These are phyloP conservation scores for Leiothrix lutea DNA, from an alignment of 2,113 vertebrate species.

Conservation along the genomic window DNA sequence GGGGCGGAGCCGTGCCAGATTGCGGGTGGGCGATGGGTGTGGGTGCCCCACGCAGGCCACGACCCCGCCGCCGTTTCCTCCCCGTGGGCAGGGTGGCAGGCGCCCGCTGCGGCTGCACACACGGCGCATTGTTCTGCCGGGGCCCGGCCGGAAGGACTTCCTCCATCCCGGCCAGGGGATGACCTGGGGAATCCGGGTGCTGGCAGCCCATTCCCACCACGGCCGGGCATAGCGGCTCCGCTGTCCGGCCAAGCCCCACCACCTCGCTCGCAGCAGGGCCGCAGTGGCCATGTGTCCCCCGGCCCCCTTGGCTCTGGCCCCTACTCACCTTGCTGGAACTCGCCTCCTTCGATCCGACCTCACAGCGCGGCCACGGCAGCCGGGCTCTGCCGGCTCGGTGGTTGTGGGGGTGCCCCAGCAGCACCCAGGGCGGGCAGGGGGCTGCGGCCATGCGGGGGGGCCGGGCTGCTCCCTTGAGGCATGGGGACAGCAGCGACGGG, in stretches of 20 bases:
- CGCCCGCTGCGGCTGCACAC: background rate
- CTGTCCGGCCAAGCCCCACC: background rate
- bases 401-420: background rate
- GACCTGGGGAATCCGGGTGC: background rate
- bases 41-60: background rate
- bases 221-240: background rate
- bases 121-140: background rate
- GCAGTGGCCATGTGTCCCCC: background rate
- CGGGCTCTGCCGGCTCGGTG: background rate
- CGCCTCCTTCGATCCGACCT: background rate
- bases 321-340: constrained; percentile 31
- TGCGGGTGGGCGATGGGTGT: background rate
- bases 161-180: background rate
- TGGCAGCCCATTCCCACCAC: background rate
- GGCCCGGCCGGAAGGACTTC: constrained; percentile 8
- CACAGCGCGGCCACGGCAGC: background rate
- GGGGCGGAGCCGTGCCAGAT: background rate
- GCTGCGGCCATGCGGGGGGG: constrained; percentile 32
- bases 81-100: constrained; percentile 16
- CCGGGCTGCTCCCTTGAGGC: background rate
- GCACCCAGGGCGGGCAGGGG: background rate
- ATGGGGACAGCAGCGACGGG: background rate
- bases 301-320: background rate
- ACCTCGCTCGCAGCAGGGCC: background rate
- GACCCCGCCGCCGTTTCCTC: constrained; percentile 36